Evolutionary conservation across 2,113 vertebrate genomes (phyloP), one percentile per base, ranked within the genome.

Genomic region (Falcunculus frontatus): DNA sequence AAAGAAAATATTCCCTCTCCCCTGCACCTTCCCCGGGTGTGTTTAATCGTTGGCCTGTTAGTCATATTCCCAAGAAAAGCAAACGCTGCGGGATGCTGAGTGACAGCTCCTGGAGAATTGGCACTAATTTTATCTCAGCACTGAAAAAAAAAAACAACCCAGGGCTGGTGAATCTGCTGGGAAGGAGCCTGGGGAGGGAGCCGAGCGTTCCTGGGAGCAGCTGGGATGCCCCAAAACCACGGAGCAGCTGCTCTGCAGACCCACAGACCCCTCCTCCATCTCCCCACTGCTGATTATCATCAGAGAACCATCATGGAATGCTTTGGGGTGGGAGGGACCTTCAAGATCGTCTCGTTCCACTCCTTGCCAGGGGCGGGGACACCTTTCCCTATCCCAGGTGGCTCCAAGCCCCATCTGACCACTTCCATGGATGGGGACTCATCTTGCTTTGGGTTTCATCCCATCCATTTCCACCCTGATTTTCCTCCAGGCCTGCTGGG

Each of bases 171-270:
- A 30, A 33, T 47, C 42, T 30, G 46, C 79, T 11, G 79, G 47
- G 64, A 82, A 13, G 70, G 64, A 90, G 80, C 27, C 5, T 25
- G 46, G 46, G 9, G 46, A 46, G 46, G 46, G 46, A 46, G 20
- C 15, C 0, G 2, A 55, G 56, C 0, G 0, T 4, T 30, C 8
- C 4, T 44, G 65, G 5, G 1, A 50, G 60, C 1, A 1, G 13
- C 56, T 56, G 44, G 46, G 44, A 13, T 23, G 25, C 47, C 41
- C 70, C 63, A 3, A 27, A 63, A 9, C 22, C 37, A 3, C 26
- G 0, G 2, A 59, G 44, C 68, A 37, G 50, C 60, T 4, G 0
- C 56, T 55, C 33, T 90, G 47, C 12, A 7, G 41, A 16, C 29
- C 52, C 18, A 1, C 60, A 18, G 75, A 46, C 3, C 81, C 59